phyloP scores from a whole-genome alignment of 35 echinoderm and acorn worm genomes.

The Lytechinus pictus region DNA sequence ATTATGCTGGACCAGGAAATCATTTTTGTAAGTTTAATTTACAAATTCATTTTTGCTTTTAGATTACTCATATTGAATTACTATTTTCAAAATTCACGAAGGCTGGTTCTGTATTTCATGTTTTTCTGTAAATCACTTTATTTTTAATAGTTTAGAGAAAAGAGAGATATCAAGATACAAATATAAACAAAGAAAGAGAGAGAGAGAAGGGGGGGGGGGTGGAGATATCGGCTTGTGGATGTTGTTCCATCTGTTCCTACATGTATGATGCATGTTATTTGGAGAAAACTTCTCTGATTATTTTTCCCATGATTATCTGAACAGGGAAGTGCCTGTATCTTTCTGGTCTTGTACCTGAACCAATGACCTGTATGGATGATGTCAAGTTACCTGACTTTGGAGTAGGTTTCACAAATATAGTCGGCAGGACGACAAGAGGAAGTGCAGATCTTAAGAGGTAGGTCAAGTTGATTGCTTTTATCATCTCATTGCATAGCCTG shows the following conservation, averaged over 20 bases:
- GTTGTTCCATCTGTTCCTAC: background rate
- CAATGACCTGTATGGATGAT: constrained; percentile 99
- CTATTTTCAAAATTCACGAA: too few relatives aligned
- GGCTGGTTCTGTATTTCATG: too few relatives aligned
- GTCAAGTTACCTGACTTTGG: constrained; percentile 84
- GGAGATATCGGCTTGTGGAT: background rate
- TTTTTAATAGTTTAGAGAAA: too few relatives aligned
- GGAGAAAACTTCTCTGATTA: background rate
- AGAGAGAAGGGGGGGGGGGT: background rate
- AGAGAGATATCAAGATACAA: too few relatives aligned
- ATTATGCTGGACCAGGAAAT: constrained; percentile 99
- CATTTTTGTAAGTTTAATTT: constrained; percentile 91
- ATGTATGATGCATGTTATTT: too few relatives aligned
- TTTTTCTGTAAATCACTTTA: too few relatives aligned
- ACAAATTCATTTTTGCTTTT: background rate
- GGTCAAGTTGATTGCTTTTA: background rate
- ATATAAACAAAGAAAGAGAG: background rate
- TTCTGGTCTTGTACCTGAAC: constrained; percentile 86
- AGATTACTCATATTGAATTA: too few relatives aligned
- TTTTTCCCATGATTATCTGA: background rate
- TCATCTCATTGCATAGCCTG: background rate
- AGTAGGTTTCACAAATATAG: constrained; percentile 98
- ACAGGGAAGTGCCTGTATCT: constrained; percentile 99
- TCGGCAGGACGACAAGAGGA: constrained; percentile 88
- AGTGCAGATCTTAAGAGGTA: constrained; percentile 98